These are phyloP conservation scores for Lepus europaeus DNA, from an alignment of 2,113 vertebrate species.

Conservation along the genomic window DNA sequence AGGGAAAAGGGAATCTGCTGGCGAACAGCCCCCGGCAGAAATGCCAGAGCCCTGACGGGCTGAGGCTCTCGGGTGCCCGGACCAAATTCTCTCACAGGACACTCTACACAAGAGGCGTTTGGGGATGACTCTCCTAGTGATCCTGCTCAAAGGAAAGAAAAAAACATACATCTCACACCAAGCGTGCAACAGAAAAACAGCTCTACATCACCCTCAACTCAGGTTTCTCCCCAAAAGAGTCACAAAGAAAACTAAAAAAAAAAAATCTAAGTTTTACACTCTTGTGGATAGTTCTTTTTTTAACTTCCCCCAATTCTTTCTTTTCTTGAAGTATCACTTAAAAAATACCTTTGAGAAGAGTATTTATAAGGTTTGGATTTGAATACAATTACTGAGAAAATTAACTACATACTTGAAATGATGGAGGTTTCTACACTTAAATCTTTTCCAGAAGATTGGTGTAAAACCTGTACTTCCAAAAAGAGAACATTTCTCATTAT, in stretches of 20 bases:
- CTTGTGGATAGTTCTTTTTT: not conserved
- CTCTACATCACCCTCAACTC: not conserved
- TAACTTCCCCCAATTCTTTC: not conserved
- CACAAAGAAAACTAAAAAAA: not conserved
- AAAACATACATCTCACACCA: slow-evolving; percentile 18
- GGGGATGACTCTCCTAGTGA: not conserved
- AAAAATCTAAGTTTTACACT: not conserved
- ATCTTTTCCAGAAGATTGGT: not conserved
- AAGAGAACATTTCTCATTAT: slow-evolving; percentile 45
- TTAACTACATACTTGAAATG: slow-evolving; percentile 53
- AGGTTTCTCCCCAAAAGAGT: slow-evolving; percentile 10
- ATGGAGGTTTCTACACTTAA: slow-evolving; percentile 41
- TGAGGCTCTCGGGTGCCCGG: not conserved
- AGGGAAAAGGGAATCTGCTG: not conserved
- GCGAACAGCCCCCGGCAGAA: not conserved
- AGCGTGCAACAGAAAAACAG: not conserved
- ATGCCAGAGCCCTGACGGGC: not conserved
- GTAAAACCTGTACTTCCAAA: slow-evolving; percentile 47
- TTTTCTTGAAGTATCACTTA: not conserved
- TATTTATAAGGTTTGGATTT: not conserved
- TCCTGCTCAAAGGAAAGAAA: slow-evolving; percentile 1
- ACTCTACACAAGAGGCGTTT: not conserved
- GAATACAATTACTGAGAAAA: slow-evolving; percentile 62
- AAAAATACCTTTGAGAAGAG: not conserved
- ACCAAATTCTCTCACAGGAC: slow-evolving; percentile 44